Evolutionary conservation across 2,888 invertebrate genomes (phyloP), one percentile per base, ranked within the genome.

Genomic region (Machimus atricapillus): DNA sequence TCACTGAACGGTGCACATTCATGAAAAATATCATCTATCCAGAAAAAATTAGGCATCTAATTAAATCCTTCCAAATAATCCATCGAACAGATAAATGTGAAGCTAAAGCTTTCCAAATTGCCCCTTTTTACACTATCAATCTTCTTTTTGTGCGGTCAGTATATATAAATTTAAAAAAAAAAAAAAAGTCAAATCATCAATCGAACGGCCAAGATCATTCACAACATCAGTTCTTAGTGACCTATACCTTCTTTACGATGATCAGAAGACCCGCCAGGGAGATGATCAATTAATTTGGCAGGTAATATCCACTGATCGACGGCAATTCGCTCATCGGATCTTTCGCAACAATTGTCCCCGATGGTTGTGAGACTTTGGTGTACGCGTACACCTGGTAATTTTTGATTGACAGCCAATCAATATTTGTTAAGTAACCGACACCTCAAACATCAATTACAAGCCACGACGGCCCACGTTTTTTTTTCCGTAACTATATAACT

Each of bases 381-480:
- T 79, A 52, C 14, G 43, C 43, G 43, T 46, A 46, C 43, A 79
- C 52, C 52, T 46, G 27, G 79, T 79, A 79, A 78, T 79, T 52
- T 66, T 79, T 52, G 79, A 79, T 52, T 79, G 79, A 79, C 79
- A 79, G 52, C 79, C 79, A 79, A 79, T 79, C 79, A 79, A 79
- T 79, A 79, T 79, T 52, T 79, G 79, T 79, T 79, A 79, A 79
- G 79, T 79, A 79, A 79, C 52, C 46, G 79, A 79, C 78, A 78
- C 79, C 79, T 46, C 46, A 79, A 79, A 52, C 79, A 79, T 52
- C 46, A 79, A 79, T 79, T 79, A 52, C 23, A 66, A 23, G 12
- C 66, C 66, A 9, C 23, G 66, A 66, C 66, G 23, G 66, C 27
- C 66, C 27, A 2, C 4, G 8, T 66, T 12, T 19, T 56, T 56